Evolutionary conservation across 2,113 vertebrate species (phyloP).

Genomic region (Scomber scombrus): DNA sequence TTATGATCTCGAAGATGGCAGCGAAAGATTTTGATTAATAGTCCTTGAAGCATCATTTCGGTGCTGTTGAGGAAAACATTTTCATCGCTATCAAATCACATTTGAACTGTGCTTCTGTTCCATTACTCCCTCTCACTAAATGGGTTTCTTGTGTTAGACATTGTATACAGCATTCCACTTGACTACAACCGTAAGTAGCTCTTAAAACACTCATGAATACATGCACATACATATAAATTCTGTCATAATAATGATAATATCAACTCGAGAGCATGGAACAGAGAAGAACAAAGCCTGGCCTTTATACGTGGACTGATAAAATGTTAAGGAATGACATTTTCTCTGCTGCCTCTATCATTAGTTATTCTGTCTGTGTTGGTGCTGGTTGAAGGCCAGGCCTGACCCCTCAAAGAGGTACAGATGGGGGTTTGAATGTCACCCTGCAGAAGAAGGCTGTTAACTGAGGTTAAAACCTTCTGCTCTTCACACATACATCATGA

Average conservation of each 20-base stretch:
- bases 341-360: constrained; percentile 53
- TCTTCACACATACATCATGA: neutral
- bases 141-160: neutral
- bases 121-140: neutral
- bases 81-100: neutral
- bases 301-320: constrained; percentile 12
- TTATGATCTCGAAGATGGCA: neutral
- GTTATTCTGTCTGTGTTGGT: constrained; percentile 62
- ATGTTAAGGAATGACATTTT: constrained; percentile 61
- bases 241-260: neutral
- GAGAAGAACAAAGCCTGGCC: neutral
- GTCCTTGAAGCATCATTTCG: neutral
- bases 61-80: neutral
- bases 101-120: neutral
- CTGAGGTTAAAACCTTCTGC: constrained; percentile 7
- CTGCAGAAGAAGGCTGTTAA: constrained; percentile 7
- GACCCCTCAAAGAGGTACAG: constrained; percentile 33
- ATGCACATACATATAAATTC: neutral
- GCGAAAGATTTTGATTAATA: neutral
- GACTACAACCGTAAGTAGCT: neutral
- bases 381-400: constrained; percentile 36
- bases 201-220: neutral
- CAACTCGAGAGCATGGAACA: neutral
- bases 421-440: constrained; percentile 48
- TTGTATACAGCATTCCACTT: neutral